Evolutionary conservation across 2,888 invertebrate genomes (phyloP).

Genomic region (Agonopterix alstromeriana): DNA sequence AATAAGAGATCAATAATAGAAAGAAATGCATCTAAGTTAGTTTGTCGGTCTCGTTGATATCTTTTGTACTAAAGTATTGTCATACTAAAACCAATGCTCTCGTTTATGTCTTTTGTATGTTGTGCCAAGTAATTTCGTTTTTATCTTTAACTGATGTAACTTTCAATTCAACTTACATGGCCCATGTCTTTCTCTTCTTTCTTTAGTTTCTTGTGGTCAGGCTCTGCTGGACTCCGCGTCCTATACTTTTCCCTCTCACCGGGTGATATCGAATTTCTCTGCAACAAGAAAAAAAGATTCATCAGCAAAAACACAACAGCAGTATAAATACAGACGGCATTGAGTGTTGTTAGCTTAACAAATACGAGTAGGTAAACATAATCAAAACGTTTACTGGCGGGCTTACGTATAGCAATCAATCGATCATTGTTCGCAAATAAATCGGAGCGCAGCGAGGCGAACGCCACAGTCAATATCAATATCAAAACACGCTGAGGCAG

Average conservation of each 20-base stretch:
- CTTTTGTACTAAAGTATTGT: too few species aligned
- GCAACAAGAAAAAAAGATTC: slow-evolving; percentile 47
- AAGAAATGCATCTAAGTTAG: too few species aligned
- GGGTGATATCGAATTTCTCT: slow-evolving; percentile 92
- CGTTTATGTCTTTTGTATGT: too few species aligned
- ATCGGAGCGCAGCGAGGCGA: slow-evolving; percentile 70
- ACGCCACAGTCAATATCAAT: slow-evolving; percentile 73
- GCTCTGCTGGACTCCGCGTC: slow-evolving; percentile 85
- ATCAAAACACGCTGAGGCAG: slow-evolving; percentile 77
- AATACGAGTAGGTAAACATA: slow-evolving; percentile 66
- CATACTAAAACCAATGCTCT: too few species aligned
- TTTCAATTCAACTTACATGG: slow-evolving; percentile 78
- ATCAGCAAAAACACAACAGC: slow-evolving; percentile 1
- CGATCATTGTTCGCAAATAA: slow-evolving; percentile 76
- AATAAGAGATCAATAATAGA: too few species aligned
- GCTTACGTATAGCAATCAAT: slow-evolving; percentile 70
- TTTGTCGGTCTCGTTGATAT: too few species aligned
- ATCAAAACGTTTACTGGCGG: slow-evolving; percentile 68
- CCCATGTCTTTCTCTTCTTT: slow-evolving; percentile 90
- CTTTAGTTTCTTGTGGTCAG: slow-evolving; percentile 83
- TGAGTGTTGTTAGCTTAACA: slow-evolving; percentile 43
- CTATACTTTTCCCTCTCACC: slow-evolving; percentile 89
- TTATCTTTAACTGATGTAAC: too few species aligned
- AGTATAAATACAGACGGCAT: slow-evolving; percentile 21
- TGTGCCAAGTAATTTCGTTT: too few species aligned